Base-by-base conservation (phyloP, 2,797 vertebrate genomes). In the Phoebastria nigripes region DNA sequence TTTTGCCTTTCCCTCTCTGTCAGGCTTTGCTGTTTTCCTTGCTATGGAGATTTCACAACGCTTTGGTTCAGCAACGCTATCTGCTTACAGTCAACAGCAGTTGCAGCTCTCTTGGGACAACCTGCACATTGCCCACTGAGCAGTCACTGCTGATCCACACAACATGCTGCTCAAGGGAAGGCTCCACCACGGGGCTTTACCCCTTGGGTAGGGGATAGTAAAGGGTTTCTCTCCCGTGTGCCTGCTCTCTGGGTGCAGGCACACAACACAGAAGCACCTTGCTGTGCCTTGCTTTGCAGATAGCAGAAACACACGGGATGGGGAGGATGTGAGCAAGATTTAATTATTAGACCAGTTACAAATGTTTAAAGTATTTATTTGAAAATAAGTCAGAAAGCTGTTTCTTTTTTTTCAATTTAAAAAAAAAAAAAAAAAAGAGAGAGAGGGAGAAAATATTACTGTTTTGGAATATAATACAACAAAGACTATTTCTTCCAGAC, bases 61-160 rank as follows among this genome's bases (percentile, higher is more conserved):
- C 12, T 49, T 76, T 25, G 21, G 33, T 83, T 76, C 47, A 29
- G 18, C 26, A 42, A 20, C 0, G 2, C 7, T 46, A 14, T 15
- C 28, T 33, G 10, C 7, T n/a, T 76, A 62, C 26, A 42, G 16
- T 18, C 42, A 39, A 18, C 19, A 52, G 35, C 41, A 51, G 26
- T 6, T 21, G 20, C 47, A 51, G 55, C 13, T 82, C 44, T 26
- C 24, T 63, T 51, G 15, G 20, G 25, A 82, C 67, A 71, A 25
- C 15, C n/a, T 46, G 12, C 22, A 4, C 0, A 0, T 16, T 25
- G 13, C 9, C 26, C 14, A 15, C 25, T 13, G 35, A 72, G 44
- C 33, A 44, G 29, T 54, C 37, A 15, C 44, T 51, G 44, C 42
- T 70, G 28, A 56, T 42, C n/a, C 47, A 35, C 29, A 29, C 26